phyloP scores from a whole-genome alignment of 2,113 vertebrate genomes.

The Etheostoma spectabile region DNA sequence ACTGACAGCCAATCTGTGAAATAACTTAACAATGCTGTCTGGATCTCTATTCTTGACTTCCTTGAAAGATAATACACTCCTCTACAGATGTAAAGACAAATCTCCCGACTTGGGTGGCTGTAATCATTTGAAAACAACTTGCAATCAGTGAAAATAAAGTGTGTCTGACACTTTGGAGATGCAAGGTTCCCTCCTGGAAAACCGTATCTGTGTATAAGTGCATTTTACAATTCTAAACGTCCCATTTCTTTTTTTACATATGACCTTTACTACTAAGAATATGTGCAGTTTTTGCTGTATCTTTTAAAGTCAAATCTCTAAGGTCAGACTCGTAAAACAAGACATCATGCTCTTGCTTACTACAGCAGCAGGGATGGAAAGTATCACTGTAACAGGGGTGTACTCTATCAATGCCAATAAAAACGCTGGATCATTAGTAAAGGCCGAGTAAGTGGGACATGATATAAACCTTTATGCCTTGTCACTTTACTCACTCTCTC shows the following conservation, averaged over 20 bases:
- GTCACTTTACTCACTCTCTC: slow-evolving; percentile 8
- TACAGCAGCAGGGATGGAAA: slow-evolving; percentile 9
- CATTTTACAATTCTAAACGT: neutral
- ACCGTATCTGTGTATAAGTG: neutral
- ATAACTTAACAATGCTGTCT: neutral
- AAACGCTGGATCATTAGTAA: slow-evolving; percentile 16
- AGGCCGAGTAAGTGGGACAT: neutral
- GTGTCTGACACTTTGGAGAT: neutral
- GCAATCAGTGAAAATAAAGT: neutral
- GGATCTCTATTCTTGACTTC: neutral
- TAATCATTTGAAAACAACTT: neutral
- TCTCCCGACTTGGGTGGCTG: neutral
- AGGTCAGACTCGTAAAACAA: slow-evolving; percentile 28
- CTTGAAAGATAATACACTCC: neutral
- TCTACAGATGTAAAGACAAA: neutral
- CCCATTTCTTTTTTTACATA: neutral
- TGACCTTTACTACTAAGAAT: neutral
- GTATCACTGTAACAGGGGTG: neutral
- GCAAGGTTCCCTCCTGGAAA: neutral
- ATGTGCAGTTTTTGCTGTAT: slow-evolving; percentile 9
- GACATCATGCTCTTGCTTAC: slow-evolving; percentile 6
- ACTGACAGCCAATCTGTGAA: neutral
- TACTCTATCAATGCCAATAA: slow-evolving; percentile 35
- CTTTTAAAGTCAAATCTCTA: slow-evolving; percentile 10
- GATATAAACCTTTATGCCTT: slow-evolving; percentile 5